Evolutionary conservation across 2,888 invertebrate genomes (phyloP).

Genomic region (Tetranychus piercei): DNA sequence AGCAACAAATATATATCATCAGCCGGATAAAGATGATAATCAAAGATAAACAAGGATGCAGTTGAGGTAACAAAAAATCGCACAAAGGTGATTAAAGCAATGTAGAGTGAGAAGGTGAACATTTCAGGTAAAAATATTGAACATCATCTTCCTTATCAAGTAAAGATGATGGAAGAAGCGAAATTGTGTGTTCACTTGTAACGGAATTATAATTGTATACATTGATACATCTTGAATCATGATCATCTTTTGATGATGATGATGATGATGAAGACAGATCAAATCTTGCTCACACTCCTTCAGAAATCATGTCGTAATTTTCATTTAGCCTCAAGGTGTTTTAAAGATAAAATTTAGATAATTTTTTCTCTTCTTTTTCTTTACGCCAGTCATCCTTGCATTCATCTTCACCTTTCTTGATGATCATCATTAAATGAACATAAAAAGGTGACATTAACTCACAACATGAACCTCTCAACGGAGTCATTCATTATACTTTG

Average conservation of each 20-base stretch:
- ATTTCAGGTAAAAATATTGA: neutral
- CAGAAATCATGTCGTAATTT: neutral
- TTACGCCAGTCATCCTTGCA: neutral
- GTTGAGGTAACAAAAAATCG: neutral
- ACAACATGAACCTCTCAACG: neutral
- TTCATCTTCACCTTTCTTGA: neutral
- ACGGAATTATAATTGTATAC: neutral
- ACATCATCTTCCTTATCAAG: neutral
- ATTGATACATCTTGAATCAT: neutral
- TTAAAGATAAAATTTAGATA: neutral
- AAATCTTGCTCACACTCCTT: constrained; percentile 1
- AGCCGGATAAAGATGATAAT: neutral
- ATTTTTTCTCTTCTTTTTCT: neutral
- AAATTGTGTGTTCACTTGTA: neutral
- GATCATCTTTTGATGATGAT: neutral
- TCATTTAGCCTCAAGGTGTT: neutral
- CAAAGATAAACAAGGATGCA: neutral
- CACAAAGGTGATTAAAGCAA: neutral
- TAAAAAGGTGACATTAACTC: neutral
- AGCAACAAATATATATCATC: neutral
- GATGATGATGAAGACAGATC: neutral
- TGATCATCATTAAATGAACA: neutral
- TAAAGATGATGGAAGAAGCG: no score
- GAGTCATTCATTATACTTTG: neutral
- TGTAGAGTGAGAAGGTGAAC: neutral